Conservation (phyloP, 2,888 invertebrate species). For the Kryphioiulus occultus region DNA sequence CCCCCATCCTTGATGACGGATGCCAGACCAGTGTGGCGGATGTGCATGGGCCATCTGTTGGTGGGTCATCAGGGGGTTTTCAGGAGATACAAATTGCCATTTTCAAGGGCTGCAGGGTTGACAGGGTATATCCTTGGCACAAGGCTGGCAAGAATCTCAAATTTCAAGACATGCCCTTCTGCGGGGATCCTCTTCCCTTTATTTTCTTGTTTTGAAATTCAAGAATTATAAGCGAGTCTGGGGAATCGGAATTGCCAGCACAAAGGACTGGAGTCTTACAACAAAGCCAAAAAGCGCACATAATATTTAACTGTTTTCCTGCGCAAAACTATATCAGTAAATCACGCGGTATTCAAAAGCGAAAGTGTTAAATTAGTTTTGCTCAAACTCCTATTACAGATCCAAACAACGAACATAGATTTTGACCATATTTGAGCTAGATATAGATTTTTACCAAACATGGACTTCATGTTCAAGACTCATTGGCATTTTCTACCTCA, state of each 20-base stretch:
- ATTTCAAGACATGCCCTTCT: neutral
- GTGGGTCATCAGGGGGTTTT: neutral
- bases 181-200: neutral
- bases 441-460: no score
- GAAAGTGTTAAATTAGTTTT: no score
- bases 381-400: no score
- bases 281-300: neutral
- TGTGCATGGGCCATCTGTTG: slow-evolving; percentile 14
- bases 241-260: neutral
- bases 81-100: slow-evolving; percentile 24
- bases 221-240: neutral
- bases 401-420: no score
- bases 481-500: no score
- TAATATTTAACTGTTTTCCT: neutral
- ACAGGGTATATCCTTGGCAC: neutral
- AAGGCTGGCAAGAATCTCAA: neutral
- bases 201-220: slow-evolving; percentile 19
- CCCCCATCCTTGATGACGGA: slow-evolving; percentile 21
- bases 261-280: neutral
- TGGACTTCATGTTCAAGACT: no score
- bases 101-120: neutral
- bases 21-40: slow-evolving; percentile 21
- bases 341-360: neutral
- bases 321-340: neutral
- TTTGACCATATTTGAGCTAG: no score